Evolutionary conservation across 2,797 vertebrate genomes (phyloP), one percentile per base, ranked within the genome.

Genomic region (Molossus alvarezi): DNA sequence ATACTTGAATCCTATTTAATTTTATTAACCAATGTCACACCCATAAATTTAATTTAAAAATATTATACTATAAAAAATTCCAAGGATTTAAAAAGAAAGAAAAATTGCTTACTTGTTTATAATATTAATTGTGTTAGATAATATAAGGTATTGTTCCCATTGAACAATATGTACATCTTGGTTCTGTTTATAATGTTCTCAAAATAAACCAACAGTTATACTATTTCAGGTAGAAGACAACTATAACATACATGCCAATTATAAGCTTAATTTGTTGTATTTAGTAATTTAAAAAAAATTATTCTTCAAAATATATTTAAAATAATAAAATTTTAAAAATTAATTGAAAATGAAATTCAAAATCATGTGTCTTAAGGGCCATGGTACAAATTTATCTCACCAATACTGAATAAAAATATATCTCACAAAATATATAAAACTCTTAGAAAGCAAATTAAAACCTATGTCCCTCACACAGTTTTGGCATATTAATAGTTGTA

Each of bases 281-380:
- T 51, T 75, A 67, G 75, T 73, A 3, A 41, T 27, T 87, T 90
- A 9, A 17, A 77, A 96, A 77, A 29, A 9, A 55, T 55, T 55
- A 48, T 90, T 92, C 45, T 57, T 69, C 23, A 10, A 88, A 79
- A 65, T 75, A 57, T 14, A 10, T 81, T 62, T 84, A 88, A 88
- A 67, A 65, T 53, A 45, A 62, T 27, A 51, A 33, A 45, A 73
- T 6, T 75, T 65, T 58, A 9, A 55, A 62, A 86, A 60, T 67
- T 8, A 95, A 72, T 62, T 55, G n/a, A 67, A 85, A 88, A 67
- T 81, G 48, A 85, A 91, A 91, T 62, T 93, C 51, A 69, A 71
- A 55, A 33, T 45, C 29, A 67, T 89, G 37, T 51, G 12, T 79
- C 77, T 86, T 41, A 90, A 83, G 17, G 57, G 4, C 18, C 18